Conservation (phyloP, 2,888 invertebrate genomes). For the Elysia crispata region DNA sequence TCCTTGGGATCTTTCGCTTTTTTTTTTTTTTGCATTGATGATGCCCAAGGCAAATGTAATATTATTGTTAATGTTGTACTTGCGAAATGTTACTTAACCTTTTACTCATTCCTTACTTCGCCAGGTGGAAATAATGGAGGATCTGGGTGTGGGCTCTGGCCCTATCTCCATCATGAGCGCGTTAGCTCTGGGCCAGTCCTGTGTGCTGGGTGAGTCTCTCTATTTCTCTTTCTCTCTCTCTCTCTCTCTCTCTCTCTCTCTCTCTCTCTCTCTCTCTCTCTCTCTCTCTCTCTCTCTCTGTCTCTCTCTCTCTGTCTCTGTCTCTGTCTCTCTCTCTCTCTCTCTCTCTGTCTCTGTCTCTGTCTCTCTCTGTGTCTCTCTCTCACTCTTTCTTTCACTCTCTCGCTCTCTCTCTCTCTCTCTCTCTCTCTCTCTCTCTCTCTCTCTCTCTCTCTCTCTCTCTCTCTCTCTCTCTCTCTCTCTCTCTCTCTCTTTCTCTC, state of each 20-base stretch:
- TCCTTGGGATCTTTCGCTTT: too few species aligned
- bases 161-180: constrained; percentile 40
- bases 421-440: background rate
- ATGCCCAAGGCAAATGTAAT: too few species aligned
- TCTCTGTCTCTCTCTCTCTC: background rate
- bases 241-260: background rate
- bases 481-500: constrained; percentile 1
- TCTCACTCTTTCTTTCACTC: background rate
- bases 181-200: constrained; percentile 40
- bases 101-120: background rate
- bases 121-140: constrained; percentile 45
- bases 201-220: constrained; percentile 41
- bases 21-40: too few species aligned
- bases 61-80: too few species aligned
- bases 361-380: background rate
- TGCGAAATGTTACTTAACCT: too few species aligned
- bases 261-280: background rate
- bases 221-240: too few species aligned
- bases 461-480: background rate
- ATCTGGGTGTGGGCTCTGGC: constrained; percentile 34
- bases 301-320: too few species aligned
- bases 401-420: background rate
- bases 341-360: background rate
- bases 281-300: background rate
- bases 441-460: background rate